Evolutionary conservation across 92 coral and sea anemone species (phyloP), one percentile per base, ranked within the genome.

Genomic region (Parazoanthus swiftii): DNA sequence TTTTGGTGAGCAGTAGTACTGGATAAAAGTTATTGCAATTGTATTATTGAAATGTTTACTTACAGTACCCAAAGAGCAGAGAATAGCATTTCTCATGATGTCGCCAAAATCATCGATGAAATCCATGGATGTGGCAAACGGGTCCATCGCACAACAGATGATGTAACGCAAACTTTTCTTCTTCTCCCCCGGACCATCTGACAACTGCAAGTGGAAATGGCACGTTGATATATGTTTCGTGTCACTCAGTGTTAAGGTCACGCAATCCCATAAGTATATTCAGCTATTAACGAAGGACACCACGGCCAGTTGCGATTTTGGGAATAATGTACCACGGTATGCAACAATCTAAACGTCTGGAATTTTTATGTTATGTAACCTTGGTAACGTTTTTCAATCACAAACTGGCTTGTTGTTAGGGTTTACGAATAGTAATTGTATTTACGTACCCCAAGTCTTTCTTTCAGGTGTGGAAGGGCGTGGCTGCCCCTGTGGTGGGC

Each of bases 51-150:
- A 70, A 21, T 70, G 36, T 75, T 16, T 75, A 76, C 89, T 86
- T 86, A 86, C 89, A 33, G 89, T 86, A 25, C 89, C 89, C 74
- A 86, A 44, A 36, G 89, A 86, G 75, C 54, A 25, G 75, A 86
- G 83, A 86, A 86, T 76, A 5, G 89, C 82, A 54, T 86, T 86
- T 76, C 89, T 86, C 74, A 86, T 86, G n/a, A 77, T 86, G 76
- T 16, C 11, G 74, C 82, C 89, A 35, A 76, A 74, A 35, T 76
- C 58, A 21, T 86, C 84, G 29, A 86, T 86, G 81, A 85, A 85
- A 79, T 88, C 86, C 90, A 88, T 88, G 10, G 90, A 88, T 8
- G 90, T 88, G 63, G 90, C 85, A 39, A 77, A 88, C 46, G 90
- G 90, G 77, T 88, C 90, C 80, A 81, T 80, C 48, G 86, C 79